Evolutionary conservation across 2,888 invertebrate genomes (phyloP).

Genomic region (Diplazon laetatorius): DNA sequence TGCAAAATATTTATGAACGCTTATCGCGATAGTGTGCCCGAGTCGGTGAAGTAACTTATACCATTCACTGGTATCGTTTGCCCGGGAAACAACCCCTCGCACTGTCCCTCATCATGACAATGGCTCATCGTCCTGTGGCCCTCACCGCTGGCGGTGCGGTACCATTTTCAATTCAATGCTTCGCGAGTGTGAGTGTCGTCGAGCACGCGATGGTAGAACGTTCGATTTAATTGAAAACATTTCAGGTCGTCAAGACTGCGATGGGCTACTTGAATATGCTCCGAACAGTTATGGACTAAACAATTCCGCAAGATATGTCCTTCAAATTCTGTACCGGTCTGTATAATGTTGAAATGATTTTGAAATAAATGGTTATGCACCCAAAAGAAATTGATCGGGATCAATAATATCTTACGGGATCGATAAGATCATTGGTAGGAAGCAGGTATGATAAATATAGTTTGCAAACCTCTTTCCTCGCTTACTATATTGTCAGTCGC

Average conservation of each 20-base stretch:
- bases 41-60: slow-evolving; percentile 49
- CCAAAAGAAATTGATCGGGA: no score
- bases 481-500: no score
- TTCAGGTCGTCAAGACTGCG: slow-evolving; percentile 63
- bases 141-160: slow-evolving; percentile 64
- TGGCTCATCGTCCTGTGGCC: slow-evolving; percentile 38
- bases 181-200: not conserved
- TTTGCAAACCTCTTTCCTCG: no score
- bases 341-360: no score
- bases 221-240: no score
- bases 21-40: slow-evolving; percentile 25
- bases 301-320: not conserved
- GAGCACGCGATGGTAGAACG: not conserved
- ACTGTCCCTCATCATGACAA: slow-evolving; percentile 53
- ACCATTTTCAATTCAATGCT: slow-evolving; percentile 51
- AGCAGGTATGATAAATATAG: no score
- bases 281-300: slow-evolving; percentile 45
- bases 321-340: not conserved
- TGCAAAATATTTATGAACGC: not conserved
- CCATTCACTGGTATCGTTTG: slow-evolving; percentile 61
- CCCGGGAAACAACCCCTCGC: slow-evolving; percentile 32
- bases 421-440: no score
- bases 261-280: slow-evolving; percentile 65
- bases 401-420: no score
- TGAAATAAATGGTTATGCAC: no score